Evolutionary conservation across 2,888 invertebrate genomes (phyloP), one percentile per base, ranked within the genome.

Genomic region (Acrobasis repandana): DNA sequence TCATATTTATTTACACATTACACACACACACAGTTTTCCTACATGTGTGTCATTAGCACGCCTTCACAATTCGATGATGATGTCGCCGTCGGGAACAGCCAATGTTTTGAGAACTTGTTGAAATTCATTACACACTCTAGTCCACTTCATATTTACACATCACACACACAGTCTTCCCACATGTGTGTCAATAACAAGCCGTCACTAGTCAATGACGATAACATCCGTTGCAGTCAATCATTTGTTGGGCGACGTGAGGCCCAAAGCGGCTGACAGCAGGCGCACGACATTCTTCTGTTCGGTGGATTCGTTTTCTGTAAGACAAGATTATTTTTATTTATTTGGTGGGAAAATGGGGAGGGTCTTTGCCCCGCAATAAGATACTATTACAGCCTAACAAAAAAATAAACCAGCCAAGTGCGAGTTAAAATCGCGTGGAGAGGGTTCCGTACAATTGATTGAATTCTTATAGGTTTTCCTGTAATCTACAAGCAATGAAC

Each of bases 241-340:
- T 88, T 86, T 90, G 82, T 67, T 84, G 67, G 89, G 73, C 61
- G 86, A 72, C 64, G 93, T 84, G 33, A 96, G 90, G 0, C 96
- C 96, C 46, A 97, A 88, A 0, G 96, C 96, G 72, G 96, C 95
- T 56, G 97, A 97, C 61, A 98, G 88, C 67, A 98, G 88, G 65
- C 96, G 94, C 14, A 96, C 94, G 9, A 97, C 96, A 72, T 96
- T 96, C 81, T 95, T 96, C 68, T 95, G 95, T 73, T 96, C 96
- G 4, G 94, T 93, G 38, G 93, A 93, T 70, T 96, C 96, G 65
- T 95, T 95, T 85, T 95, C 95, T 95, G 88, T 10, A 86, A 86
- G 54, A 59, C 0, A 56, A 14, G 28, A 43, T 38, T 38, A n/a
- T 28, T 28, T 28, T 28, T 28, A 28, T 28, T 28, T 28, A 28